Evolutionary conservation across 2,888 invertebrate genomes (phyloP).

Genomic region (Autographa pulchrina): DNA sequence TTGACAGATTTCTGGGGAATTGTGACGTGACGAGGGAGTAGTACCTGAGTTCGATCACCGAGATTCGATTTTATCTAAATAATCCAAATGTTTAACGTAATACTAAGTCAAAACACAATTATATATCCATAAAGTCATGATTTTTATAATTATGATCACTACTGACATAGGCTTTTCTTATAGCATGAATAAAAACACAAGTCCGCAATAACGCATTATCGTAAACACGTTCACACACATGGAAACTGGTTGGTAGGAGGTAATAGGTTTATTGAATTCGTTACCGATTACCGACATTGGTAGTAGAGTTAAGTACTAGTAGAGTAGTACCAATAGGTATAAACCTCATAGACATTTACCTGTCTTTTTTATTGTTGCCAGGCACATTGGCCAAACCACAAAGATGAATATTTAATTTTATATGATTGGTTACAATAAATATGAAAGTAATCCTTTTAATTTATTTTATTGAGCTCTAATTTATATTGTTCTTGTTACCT

Average conservation of each 20-base stretch:
- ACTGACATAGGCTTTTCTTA: conserved; percentile 15
- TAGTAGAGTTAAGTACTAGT: not conserved
- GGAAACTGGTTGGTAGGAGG: conserved; percentile 30
- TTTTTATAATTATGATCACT: conserved; percentile 22
- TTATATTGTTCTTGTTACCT: no score
- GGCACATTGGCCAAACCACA: not conserved
- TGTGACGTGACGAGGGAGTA: conserved; percentile 59
- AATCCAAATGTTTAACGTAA: conserved; percentile 12
- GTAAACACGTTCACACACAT: conserved; percentile 53
- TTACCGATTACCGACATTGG: not conserved
- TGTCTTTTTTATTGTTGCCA: not conserved
- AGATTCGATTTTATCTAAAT: conserved; percentile 46
- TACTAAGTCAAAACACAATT: conserved; percentile 30
- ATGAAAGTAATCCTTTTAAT: no score
- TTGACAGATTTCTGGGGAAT: conserved; percentile 68
- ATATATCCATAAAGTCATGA: conserved; percentile 36
- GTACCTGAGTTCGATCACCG: conserved; percentile 43
- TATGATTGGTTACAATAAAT: no score
- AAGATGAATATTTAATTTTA: no score
- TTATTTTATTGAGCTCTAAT: no score
- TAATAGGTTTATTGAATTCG: not conserved
- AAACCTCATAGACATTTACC: not conserved
- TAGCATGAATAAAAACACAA: conserved; percentile 46
- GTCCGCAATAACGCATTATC: conserved; percentile 42
- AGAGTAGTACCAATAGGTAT: not conserved